phyloP scores from a whole-genome alignment of 1,140 invertebrate species.

The Ooceraea biroi region DNA sequence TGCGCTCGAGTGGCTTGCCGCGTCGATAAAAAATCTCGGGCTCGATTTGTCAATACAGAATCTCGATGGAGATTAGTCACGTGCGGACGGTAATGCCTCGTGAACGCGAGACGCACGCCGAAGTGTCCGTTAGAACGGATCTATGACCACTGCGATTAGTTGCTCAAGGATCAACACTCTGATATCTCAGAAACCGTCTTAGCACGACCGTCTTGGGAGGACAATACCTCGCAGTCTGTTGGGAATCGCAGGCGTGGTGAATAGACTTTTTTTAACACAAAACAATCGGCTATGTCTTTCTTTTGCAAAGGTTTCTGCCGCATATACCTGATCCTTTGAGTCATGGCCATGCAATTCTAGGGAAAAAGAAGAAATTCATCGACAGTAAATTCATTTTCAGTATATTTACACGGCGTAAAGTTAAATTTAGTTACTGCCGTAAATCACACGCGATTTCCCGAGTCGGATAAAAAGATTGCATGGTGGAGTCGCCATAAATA shows the following conservation, averaged over 20 bases:
- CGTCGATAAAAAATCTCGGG: conserved; percentile 45
- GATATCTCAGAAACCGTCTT: conserved; percentile 20
- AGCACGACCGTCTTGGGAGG: neutral
- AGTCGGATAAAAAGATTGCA: neutral
- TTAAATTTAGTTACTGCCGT: neutral
- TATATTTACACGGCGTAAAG: too few species aligned
- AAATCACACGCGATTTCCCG: neutral
- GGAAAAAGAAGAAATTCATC: too few species aligned
- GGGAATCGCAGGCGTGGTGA: neutral
- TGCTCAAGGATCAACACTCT: conserved; percentile 20
- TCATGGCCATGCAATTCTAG: too few species aligned
- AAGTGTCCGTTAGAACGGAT: conserved; percentile 56
- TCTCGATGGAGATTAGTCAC: conserved; percentile 79
- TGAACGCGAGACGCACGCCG: conserved; percentile 52
- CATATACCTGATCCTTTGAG: too few species aligned
- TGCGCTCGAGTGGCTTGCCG: conserved; percentile 30
- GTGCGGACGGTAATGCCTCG: conserved; percentile 72
- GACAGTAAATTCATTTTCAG: too few species aligned
- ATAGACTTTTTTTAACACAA: neutral
- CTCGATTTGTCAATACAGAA: conserved; percentile 81
- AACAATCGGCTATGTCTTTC: neutral
- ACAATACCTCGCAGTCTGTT: neutral
- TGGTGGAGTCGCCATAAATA: neutral
- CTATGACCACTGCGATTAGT: conserved; percentile 43
- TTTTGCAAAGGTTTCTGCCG: neutral